A percentile compares a stretch with the other conserved stretches of the same genome.
Evolutionary conservation across 2,113 vertebrate species (phyloP).

Genomic region (Parus major): DNA sequence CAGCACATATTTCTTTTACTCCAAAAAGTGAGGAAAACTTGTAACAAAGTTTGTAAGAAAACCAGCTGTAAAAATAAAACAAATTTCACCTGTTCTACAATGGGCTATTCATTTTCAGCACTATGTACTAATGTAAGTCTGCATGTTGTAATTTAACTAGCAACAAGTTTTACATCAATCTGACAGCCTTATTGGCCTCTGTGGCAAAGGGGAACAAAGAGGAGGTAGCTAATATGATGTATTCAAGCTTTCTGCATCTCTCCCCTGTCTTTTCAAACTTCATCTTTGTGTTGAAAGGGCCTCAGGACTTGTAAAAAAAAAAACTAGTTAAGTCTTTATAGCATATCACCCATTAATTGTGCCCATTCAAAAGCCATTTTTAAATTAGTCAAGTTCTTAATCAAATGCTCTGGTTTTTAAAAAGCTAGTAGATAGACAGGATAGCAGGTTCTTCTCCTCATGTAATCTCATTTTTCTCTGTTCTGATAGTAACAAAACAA

Average conservation of each 20-base stretch:
- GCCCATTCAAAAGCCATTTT: neutral
- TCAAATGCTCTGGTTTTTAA: neutral
- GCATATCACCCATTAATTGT: neutral
- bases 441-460: neutral
- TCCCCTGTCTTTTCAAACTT: neutral
- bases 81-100: slow-evolving; percentile 30
- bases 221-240: neutral
- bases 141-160: slow-evolving; percentile 54
- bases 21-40: neutral
- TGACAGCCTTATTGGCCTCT: slow-evolving; percentile 53
- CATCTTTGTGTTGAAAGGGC: neutral
- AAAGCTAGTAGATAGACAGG: neutral
- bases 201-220: slow-evolving; percentile 30
- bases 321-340: neutral
- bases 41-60: neutral
- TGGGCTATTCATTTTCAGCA: slow-evolving; percentile 21
- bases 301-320: neutral
- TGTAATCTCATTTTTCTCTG: neutral
- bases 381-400: neutral
- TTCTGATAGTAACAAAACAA: neutral
- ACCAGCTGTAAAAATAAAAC: slow-evolving; percentile 35
- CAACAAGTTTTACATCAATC: slow-evolving; percentile 40
- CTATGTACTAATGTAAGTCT: slow-evolving; percentile 21
- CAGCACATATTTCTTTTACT: neutral
- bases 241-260: neutral